phyloP scores from a whole-genome alignment of 2,888 invertebrate genomes.

The Caenorhabditis macrosperma region DNA sequence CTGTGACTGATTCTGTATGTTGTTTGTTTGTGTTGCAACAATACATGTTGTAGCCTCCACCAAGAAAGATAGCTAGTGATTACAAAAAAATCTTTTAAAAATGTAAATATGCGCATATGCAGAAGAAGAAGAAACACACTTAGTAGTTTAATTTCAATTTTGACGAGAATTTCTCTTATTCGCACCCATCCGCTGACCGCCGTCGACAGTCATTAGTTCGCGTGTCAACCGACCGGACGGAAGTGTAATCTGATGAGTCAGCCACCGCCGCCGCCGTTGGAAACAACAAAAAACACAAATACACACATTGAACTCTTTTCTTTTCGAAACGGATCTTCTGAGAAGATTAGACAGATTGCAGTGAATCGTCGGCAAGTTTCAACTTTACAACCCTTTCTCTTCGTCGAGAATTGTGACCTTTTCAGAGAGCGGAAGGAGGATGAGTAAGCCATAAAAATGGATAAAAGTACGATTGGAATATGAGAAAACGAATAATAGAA shows the following conservation, averaged over 20 bases:
- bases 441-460: background rate
- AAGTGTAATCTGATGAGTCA: conserved; percentile 3
- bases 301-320: background rate
- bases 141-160: no score
- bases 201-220: background rate
- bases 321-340: conserved; percentile 7
- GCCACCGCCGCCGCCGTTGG: background rate
- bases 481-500: background rate
- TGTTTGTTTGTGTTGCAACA: no score
- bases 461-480: background rate
- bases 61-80: no score
- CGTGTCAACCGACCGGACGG: no score
- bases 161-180: background rate
- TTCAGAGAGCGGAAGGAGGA: background rate
- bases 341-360: background rate
- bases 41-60: no score
- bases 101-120: no score
- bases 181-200: background rate
- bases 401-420: background rate
- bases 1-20: background rate
- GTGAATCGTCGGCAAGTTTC: background rate
- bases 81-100: no score
- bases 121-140: no score
- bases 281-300: conserved; percentile 1
- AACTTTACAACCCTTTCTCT: conserved; percentile 11